Conservation (phyloP, 2,888 invertebrate genomes). For the Autographa gamma region DNA sequence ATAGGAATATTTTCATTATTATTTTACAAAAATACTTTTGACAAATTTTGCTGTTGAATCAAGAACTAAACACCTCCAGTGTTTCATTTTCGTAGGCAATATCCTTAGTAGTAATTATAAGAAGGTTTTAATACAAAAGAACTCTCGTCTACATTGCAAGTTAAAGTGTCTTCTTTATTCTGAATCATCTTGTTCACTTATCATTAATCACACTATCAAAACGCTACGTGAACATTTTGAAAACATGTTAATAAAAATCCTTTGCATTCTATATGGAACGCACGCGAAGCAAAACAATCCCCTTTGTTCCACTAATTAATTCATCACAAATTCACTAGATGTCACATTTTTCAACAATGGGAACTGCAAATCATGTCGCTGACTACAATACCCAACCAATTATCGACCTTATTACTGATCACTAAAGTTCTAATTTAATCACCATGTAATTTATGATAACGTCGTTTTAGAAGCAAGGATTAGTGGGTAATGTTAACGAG, state of each 20-base stretch:
- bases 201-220: neutral
- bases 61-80: too few relatives aligned
- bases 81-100: too few relatives aligned
- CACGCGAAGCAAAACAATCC: conserved; percentile 15
- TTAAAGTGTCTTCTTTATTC: too few relatives aligned
- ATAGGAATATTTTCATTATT: too few relatives aligned
- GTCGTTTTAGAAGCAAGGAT: conserved; percentile 58
- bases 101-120: too few relatives aligned
- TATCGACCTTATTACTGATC: conserved; percentile 29
- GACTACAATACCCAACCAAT: conserved; percentile 16
- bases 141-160: too few relatives aligned
- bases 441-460: conserved; percentile 46
- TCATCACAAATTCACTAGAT: conserved; percentile 49
- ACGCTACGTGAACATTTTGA: neutral
- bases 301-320: conserved; percentile 43
- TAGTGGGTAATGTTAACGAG: conserved; percentile 67
- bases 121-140: too few relatives aligned
- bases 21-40: too few relatives aligned
- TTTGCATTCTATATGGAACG: neutral
- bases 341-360: conserved; percentile 47
- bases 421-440: conserved; percentile 36
- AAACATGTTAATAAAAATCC: neutral
- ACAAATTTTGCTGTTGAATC: too few relatives aligned
- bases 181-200: too few relatives aligned
- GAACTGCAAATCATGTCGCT: conserved; percentile 36